Evolutionary conservation across 2,888 invertebrate genomes (phyloP).

Genomic region (Diarsia brunnea): DNA sequence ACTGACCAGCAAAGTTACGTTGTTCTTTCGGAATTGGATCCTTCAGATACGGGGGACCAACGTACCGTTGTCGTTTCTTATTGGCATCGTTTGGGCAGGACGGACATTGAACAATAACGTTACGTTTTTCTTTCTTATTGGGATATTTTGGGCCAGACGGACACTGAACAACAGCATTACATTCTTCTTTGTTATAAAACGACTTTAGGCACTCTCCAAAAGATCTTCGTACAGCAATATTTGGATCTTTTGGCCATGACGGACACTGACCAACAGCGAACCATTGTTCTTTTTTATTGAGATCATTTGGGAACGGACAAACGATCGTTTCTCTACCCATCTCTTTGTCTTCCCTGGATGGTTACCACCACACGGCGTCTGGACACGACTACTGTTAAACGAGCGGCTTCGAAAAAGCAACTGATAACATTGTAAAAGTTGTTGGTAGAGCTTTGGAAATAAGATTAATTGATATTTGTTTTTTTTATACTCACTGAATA

Average conservation of each 20-base stretch:
- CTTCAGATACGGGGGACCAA: not conserved
- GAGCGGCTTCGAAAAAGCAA: slow-evolving; percentile 5
- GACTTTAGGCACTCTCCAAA: not conserved
- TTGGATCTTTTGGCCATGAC: not conserved
- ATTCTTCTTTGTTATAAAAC: not conserved
- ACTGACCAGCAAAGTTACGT: not conserved
- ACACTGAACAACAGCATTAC: not conserved
- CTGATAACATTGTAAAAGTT: not conserved
- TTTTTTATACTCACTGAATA: not conserved
- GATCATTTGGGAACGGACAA: not conserved
- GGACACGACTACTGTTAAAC: not conserved
- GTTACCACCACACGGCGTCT: not conserved
- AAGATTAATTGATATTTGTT: not conserved
- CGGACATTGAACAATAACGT: not conserved
- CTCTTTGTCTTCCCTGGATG: not conserved
- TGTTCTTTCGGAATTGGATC: not conserved
- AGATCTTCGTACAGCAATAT: not conserved
- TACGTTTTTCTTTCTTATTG: not conserved
- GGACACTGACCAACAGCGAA: not conserved
- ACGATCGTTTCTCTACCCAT: not conserved
- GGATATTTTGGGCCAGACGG: not conserved
- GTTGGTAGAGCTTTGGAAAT: not conserved
- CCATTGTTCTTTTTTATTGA: not conserved
- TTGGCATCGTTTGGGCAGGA: not conserved
- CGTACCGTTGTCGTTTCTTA: not conserved